Evolutionary conservation across 2,797 vertebrate genomes (phyloP).

Genomic region (Hafferia zeledoni): DNA sequence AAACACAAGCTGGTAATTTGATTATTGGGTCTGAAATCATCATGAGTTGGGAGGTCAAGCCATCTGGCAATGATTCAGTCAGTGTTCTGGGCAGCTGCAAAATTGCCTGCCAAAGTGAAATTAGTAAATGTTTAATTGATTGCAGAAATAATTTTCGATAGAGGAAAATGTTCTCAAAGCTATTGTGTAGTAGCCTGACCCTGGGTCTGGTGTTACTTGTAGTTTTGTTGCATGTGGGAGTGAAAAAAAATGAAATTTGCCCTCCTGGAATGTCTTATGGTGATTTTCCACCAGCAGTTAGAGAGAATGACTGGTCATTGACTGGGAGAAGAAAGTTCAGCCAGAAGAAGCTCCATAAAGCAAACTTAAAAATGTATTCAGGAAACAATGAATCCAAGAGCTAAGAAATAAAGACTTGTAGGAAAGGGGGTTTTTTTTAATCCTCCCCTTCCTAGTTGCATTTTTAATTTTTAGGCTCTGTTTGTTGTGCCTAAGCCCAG

Average conservation of each 20-base stretch:
- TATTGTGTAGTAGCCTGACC: neutral
- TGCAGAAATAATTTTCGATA: neutral
- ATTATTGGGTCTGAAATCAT: slow-evolving; percentile 11
- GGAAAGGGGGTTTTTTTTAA: neutral
- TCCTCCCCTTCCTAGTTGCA: neutral
- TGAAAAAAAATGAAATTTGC: neutral
- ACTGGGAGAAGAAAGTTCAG: neutral
- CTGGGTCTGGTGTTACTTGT: neutral
- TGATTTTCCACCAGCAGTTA: neutral
- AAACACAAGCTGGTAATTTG: neutral
- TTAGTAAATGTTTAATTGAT: neutral
- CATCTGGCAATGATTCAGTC: neutral
- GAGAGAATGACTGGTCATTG: neutral
- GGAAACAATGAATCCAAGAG: neutral
- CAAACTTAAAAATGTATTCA: neutral
- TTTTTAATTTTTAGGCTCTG: neutral
- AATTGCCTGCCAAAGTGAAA: neutral
- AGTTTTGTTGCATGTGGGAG: neutral
- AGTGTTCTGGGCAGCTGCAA: neutral
- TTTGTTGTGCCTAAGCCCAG: neutral
- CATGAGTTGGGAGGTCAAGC: neutral
- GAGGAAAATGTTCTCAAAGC: neutral
- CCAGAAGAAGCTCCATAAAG: neutral
- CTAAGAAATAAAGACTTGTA: neutral
- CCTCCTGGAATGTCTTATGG: neutral